Conservation (phyloP, 23 tunicate species). For the Corella eumyota region DNA sequence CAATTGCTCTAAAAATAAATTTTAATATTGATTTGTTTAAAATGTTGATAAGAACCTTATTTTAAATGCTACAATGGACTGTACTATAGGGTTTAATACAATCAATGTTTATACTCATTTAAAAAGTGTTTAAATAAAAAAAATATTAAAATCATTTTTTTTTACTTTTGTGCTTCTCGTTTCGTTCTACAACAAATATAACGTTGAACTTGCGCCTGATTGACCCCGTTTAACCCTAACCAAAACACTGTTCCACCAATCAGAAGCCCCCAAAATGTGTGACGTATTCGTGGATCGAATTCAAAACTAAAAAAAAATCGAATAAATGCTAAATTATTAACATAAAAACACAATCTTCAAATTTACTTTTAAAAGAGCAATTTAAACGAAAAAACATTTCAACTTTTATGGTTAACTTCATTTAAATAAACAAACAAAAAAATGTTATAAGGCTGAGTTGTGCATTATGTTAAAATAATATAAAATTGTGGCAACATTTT, state of each 20-base stretch:
- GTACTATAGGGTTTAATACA: background rate
- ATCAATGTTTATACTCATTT: background rate
- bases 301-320: slow-evolving; percentile 51
- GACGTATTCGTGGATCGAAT: slow-evolving; percentile 71
- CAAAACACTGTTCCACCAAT: slow-evolving; percentile 67
- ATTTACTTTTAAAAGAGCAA: too few relatives aligned
- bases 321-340: too few relatives aligned
- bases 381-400: too few relatives aligned
- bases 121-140: background rate
- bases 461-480: too few relatives aligned
- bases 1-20: slow-evolving; percentile 30
- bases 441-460: too few relatives aligned
- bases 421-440: too few relatives aligned
- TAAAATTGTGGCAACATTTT: too few relatives aligned
- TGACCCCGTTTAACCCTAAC: slow-evolving; percentile 58
- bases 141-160: background rate
- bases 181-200: slow-evolving; percentile 56
- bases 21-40: background rate
- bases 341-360: too few relatives aligned
- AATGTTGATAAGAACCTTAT: background rate
- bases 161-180: slow-evolving; percentile 64
- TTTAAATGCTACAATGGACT: background rate
- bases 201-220: slow-evolving; percentile 88
- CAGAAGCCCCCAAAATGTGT: slow-evolving; percentile 71
- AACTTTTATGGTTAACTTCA: too few relatives aligned